Percentiles rank a stretch among this genome's conserved stretches.
Conservation (phyloP, 2,113 vertebrate species). For the Podarcis muralis region DNA sequence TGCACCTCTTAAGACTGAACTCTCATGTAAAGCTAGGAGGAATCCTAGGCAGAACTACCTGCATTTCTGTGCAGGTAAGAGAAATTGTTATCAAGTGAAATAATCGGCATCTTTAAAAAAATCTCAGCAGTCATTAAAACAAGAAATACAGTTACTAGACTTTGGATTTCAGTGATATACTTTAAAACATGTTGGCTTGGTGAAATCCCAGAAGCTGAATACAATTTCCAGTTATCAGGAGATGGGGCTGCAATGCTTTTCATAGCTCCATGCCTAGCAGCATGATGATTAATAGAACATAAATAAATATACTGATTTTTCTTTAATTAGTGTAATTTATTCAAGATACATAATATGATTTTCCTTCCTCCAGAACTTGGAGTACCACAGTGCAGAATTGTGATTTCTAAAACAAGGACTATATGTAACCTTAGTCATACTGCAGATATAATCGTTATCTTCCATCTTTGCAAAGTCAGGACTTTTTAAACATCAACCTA, state of each 20-base stretch:
- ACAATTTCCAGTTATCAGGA: background rate
- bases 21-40: background rate
- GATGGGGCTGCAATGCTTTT: background rate
- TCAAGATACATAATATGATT: background rate
- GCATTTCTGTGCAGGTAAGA: background rate
- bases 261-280: background rate
- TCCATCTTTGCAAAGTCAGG: background rate
- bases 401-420: background rate
- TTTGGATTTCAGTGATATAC: no score
- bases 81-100: background rate
- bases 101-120: background rate
- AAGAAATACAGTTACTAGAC: background rate
- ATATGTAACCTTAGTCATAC: background rate
- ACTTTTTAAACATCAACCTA: background rate
- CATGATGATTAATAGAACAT: background rate
- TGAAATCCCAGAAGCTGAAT: background rate
- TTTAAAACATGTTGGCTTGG: background rate
- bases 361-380: background rate
- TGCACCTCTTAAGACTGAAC: no score
- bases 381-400: background rate
- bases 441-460: background rate
- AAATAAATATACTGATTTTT: background rate
- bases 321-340: background rate
- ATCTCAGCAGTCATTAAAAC: background rate
- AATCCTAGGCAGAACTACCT: background rate